Evolutionary conservation across 2,797 vertebrate species (phyloP), one percentile per base, ranked within the genome.

Genomic region (Falco concolor): DNA sequence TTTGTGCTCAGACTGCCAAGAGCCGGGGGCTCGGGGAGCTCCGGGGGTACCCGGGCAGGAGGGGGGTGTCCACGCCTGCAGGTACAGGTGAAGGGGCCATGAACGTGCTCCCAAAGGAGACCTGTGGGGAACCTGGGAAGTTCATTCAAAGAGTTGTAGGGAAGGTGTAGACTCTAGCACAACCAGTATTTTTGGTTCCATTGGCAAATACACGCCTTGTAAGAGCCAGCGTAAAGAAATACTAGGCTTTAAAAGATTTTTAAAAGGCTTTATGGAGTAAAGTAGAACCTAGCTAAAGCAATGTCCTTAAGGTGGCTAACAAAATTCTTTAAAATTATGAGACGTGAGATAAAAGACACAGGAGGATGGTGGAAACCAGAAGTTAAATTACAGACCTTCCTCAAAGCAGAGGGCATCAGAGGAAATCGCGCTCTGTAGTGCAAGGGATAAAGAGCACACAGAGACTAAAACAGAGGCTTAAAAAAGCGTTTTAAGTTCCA

Each of bases 351-450:
- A 84, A 95, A 89, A 96, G 89, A 74, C 54, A 80, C 15, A 89
- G 75, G 60, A 95, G 70, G 59, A 94, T 0, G 8, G 11, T 92
- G 72, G 78, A 92, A 96, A 92, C 10, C 45, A 94, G 85, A 94
- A 92, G 80, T 93, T 96, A 88, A 92, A 95, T 88, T 94, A 90
- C 81, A 89, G 91, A 87, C 89, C 56, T 90, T 93, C 83, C 89
- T 87, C 84, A 95, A 96, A 95, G 91, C 70, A 76, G 86, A 89
- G 56, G 56, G 60, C 81, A 93, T 89, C 89, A 82, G 72, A 95
- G 76, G 88, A 95, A 96, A 96, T 87, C 65, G 76, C 86, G 77
- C 96, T 91, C 60, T 90, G 70, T 67, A 74, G 56, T 67, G 45
- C 50, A 86, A 90, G 90, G 93, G 85, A 96, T 87, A 93, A 96